Evolutionary conservation across 64 coral and sea anemone species (phyloP), one percentile per base, ranked within the genome.

Genomic region (Actinia tenebrosa): DNA sequence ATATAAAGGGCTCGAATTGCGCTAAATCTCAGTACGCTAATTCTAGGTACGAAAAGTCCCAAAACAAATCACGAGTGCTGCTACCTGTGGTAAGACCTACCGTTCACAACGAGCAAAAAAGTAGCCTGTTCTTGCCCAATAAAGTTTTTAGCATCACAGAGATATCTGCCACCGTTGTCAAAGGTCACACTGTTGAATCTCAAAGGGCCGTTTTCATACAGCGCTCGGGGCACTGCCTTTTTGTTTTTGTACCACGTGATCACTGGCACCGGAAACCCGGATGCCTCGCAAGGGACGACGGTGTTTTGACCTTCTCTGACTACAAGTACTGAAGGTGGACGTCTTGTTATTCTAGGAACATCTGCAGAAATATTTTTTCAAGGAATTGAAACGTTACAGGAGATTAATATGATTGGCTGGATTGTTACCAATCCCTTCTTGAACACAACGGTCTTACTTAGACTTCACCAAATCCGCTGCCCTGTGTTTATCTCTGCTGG

Each of bases 101-200:
- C 94, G 80, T 92, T 69, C 5, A 95, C 93, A 83, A 69, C 58
- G 43, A 95, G 50, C 59, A 63, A 26, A 16, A 91, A 64, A 44
- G 87, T 82, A 2, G 71, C 80, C 37, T 81, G 80, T 1, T 72
- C 90, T 1, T 16, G 56, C 19, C 94, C 94, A 14, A 95, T 17
- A 83, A 95, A 95, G 58, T 82, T 95, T 80, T 60, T 85, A 17
- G 94, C 94, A 60, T 92, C 83, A 50, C 89, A 95, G 44, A 22
- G 47, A 27, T 95, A 95, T n/a, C 56, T 56, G 44, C 94, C 94
- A 25, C 90, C 60, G 69, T 95, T 47, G 16, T 25, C 80, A 83
- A 89, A 95, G 10, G 86, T 85, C 20, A 95, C 87, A 27, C 72
- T 64, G 16, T 30, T 20, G 13, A 95, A 87, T 10, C 80, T 92